Evolutionary conservation across 2,113 vertebrate genomes (phyloP).

Genomic region (Seriola quinqueradiata): DNA sequence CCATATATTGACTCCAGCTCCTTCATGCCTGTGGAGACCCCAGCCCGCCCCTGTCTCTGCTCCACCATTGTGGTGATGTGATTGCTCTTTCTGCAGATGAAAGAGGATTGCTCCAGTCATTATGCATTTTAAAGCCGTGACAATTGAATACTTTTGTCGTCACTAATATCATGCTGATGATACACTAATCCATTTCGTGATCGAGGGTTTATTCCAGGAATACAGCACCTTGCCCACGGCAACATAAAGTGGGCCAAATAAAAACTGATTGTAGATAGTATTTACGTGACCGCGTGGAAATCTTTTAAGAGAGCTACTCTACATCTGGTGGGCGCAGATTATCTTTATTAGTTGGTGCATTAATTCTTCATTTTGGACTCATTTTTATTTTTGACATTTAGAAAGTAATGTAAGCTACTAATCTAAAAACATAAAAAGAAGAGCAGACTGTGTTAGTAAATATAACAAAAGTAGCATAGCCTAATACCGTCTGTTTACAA

Average conservation of each 20-base stretch:
- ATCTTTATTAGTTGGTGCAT: background rate
- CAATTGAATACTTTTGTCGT: slow-evolving; percentile 67
- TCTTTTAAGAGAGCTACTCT: background rate
- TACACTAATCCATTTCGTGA: slow-evolving; percentile 63
- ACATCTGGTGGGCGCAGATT: too few species aligned
- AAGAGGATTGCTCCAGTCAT: slow-evolving; percentile 59
- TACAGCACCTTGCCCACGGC: slow-evolving; percentile 43
- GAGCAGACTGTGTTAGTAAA: background rate
- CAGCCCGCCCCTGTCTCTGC: slow-evolving; percentile 53
- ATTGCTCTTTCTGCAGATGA: slow-evolving; percentile 72
- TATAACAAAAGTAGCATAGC: background rate
- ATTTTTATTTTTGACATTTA: background rate
- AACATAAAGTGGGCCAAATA: slow-evolving; percentile 2
- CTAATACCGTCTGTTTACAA: background rate
- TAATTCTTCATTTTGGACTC: background rate
- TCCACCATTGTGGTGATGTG: slow-evolving; percentile 60
- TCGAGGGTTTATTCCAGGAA: slow-evolving; percentile 36
- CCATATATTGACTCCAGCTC: slow-evolving; percentile 18
- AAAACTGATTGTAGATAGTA: slow-evolving; percentile 4
- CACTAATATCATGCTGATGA: slow-evolving; percentile 73
- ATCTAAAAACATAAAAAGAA: background rate
- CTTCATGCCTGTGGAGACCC: slow-evolving; percentile 57
- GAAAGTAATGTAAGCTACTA: background rate
- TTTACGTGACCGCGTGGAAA: background rate
- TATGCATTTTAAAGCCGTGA: slow-evolving; percentile 67